These are phyloP conservation scores for Rhynchonycteris naso DNA, from an alignment of 2,797 vertebrate genomes.

Conservation along the genomic window DNA sequence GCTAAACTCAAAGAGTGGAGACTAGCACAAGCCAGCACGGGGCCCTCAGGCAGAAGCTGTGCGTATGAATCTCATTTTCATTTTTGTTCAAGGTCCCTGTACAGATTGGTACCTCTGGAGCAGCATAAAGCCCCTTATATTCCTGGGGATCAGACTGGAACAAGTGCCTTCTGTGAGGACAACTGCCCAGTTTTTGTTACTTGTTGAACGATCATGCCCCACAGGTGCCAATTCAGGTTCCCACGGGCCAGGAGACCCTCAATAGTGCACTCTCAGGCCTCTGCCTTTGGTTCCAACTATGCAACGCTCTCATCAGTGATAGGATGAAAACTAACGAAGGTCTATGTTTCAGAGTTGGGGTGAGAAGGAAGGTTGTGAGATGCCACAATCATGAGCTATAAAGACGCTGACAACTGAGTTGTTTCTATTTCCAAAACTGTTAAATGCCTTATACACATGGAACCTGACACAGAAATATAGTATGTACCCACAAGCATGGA, in stretches of 20 bases:
- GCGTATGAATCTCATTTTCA: neutral
- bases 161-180: neutral
- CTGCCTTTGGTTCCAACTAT: neutral
- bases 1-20: neutral
- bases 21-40: neutral
- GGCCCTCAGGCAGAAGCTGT: neutral
- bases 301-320: neutral
- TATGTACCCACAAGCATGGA: neutral
- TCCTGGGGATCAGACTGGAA: neutral
- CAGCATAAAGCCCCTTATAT: neutral
- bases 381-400: neutral
- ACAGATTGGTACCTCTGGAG: neutral
- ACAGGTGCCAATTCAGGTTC: neutral
- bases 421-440: slow-evolving; percentile 29
- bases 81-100: neutral
- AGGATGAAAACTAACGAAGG: neutral
- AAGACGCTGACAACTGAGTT: neutral
- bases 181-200: neutral
- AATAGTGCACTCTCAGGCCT: fast-evolving
- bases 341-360: neutral
- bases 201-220: neutral
- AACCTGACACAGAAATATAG: neutral
- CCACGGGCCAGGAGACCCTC: neutral
- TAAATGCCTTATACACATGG: neutral
- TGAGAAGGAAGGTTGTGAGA: neutral